Evolutionary conservation across 2,113 vertebrate species (phyloP).

Genomic region (Oophaga pumilio): DNA sequence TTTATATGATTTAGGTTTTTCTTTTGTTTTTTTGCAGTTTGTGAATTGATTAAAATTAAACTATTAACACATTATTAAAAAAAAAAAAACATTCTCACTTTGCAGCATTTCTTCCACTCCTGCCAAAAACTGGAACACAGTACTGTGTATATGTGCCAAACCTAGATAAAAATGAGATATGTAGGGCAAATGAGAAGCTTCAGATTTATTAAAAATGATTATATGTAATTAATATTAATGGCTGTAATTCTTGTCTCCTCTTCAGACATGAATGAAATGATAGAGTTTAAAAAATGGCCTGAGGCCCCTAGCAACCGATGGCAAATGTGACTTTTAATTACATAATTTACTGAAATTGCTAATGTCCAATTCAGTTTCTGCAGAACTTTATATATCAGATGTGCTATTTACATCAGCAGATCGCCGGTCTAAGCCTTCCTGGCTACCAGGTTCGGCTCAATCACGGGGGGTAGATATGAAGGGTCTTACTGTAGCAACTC

Average conservation of each 20-base stretch:
- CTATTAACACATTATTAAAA: no score
- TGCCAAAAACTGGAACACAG: no score
- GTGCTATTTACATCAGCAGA: not conserved
- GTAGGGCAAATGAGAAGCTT: not conserved
- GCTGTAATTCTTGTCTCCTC: not conserved
- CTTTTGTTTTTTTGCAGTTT: no score
- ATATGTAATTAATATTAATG: slow-evolving; percentile 25
- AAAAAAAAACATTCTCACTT: no score
- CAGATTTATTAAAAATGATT: not conserved
- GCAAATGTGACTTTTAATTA: not conserved
- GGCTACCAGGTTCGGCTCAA: not conserved
- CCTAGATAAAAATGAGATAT: no score
- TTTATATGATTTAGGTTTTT: no score
- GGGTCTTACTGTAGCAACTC: no score
- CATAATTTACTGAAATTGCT: not conserved
- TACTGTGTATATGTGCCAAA: no score
- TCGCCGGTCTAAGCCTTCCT: not conserved
- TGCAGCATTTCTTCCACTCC: no score
- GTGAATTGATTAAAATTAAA: no score
- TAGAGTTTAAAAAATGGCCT: not conserved
- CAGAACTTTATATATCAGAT: not conserved
- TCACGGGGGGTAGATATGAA: no score
- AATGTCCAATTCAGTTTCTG: not conserved
- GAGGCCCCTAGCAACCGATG: not conserved
- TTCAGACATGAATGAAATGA: not conserved